Evolutionary conservation across 2,113 vertebrate genomes (phyloP).

Genomic region (Cheirogaleus medius): DNA sequence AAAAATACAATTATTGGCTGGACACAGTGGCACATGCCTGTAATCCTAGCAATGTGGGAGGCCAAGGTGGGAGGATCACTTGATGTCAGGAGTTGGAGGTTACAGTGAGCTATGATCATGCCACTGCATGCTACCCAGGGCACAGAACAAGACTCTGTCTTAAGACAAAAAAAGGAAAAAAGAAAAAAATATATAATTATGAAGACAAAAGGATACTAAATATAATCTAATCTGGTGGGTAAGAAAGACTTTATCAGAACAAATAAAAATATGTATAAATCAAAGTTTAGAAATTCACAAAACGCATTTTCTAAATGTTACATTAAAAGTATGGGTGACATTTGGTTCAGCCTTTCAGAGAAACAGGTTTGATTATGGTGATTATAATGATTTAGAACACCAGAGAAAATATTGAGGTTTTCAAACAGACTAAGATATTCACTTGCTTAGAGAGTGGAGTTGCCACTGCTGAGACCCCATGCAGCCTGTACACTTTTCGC

Average conservation of each 20-base stretch:
- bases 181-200: neutral
- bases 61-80: no score
- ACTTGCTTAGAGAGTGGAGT: neutral
- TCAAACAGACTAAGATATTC: neutral
- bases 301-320: neutral
- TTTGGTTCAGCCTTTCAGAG: neutral
- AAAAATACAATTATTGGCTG: neutral
- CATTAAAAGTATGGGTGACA: neutral
- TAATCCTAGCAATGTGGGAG: no score
- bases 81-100: no score
- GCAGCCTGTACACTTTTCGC: neutral
- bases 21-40: no score
- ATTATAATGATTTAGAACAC: neutral
- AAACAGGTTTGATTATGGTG: accelerated
- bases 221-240: neutral
- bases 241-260: neutral
- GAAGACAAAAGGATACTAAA: neutral
- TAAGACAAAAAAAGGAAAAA: no score
- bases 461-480: neutral
- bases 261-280: neutral
- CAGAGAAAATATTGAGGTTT: neutral
- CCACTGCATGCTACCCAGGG: no score
- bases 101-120: no score
- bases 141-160: no score
- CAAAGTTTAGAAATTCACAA: neutral